Percentiles rank a stretch among this genome's conserved stretches.
Evolutionary conservation across 2,797 vertebrate species (phyloP).

Genomic region (Rhabdophis nuchalis): DNA sequence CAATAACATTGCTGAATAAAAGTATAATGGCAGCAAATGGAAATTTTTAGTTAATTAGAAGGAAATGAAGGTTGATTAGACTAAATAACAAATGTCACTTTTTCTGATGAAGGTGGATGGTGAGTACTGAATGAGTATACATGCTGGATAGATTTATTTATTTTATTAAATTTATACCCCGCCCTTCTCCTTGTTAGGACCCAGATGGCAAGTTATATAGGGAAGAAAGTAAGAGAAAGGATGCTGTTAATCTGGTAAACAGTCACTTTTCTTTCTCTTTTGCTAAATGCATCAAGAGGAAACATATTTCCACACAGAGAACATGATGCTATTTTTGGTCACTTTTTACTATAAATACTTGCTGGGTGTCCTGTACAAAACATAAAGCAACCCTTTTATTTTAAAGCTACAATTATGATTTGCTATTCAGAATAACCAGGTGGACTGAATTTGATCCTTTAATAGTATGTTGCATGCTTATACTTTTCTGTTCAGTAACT

Average conservation of each 20-base stretch:
- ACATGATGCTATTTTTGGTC: background rate
- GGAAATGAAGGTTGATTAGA: background rate
- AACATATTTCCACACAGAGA: background rate
- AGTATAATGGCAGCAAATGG: conserved; percentile 9
- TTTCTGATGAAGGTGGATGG: background rate
- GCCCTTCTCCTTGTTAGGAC: too few species aligned
- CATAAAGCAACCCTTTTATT: background rate
- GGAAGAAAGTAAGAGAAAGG: background rate
- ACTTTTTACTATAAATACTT: background rate
- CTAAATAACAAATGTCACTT: conserved; percentile 31
- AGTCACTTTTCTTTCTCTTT: background rate
- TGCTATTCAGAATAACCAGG: background rate
- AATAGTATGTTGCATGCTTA: background rate
- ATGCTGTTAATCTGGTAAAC: background rate
- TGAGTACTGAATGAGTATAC: conserved; percentile 21
- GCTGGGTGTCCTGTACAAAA: background rate
- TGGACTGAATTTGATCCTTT: background rate
- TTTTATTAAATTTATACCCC: too few species aligned
- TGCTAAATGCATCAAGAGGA: background rate
- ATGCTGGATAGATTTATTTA: conserved; percentile 35
- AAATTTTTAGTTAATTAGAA: conserved; percentile 17
- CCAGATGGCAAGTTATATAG: background rate
- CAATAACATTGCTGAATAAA: conserved; percentile 1
- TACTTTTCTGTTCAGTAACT: background rate
- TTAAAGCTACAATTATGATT: background rate